Percentiles rank a stretch among this genome's conserved stretches.
These are phyloP conservation scores for Enteromius thamalakanensis DNA, from an alignment of 2,797 vertebrate species.

Conservation along the genomic window DNA sequence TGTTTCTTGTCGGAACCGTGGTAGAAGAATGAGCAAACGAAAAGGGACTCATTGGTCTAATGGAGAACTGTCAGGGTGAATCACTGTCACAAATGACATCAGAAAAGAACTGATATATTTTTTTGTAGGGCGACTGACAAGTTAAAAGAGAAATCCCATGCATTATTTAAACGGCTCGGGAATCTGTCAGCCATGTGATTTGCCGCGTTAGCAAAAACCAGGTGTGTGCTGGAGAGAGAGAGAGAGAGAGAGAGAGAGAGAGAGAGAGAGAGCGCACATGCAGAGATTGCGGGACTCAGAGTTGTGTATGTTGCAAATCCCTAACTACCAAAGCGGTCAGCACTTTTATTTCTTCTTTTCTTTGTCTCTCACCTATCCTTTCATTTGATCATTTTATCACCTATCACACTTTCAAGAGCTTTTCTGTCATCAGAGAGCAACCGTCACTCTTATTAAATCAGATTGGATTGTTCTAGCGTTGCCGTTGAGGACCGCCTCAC, in stretches of 20 bases:
- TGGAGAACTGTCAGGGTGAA: slow-evolving; percentile 85
- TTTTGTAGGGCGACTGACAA: slow-evolving; percentile 76
- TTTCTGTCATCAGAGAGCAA: slow-evolving; percentile 49
- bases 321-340: slow-evolving; percentile 77
- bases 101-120: slow-evolving; percentile 83
- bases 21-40: slow-evolving; percentile 77
- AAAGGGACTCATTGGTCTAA: slow-evolving; percentile 84
- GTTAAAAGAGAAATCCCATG: slow-evolving; percentile 85
- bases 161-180: slow-evolving; percentile 85
- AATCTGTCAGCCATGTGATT: slow-evolving; percentile 83
- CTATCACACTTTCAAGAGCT: slow-evolving; percentile 41
- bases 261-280: slow-evolving; percentile 16
- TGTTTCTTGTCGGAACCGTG: slow-evolving; percentile 79
- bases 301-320: slow-evolving; percentile 73
- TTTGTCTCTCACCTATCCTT: slow-evolving; percentile 47
- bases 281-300: slow-evolving; percentile 64
- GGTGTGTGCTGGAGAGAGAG: slow-evolving; percentile 62
- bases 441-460: slow-evolving; percentile 57
- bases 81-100: slow-evolving; percentile 81
- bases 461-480: slow-evolving; percentile 34
- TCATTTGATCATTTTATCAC: slow-evolving; percentile 26
- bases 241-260: slow-evolving; percentile 39
- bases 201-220: slow-evolving; percentile 84
- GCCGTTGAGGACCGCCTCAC: neutral
- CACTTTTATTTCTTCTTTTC: slow-evolving; percentile 71